A percentile compares a stretch with the other conserved stretches of the same genome.
These are phyloP conservation scores for Artemia sp. DNA, from an alignment of 2,888 invertebrate species.

Conservation along the genomic window DNA sequence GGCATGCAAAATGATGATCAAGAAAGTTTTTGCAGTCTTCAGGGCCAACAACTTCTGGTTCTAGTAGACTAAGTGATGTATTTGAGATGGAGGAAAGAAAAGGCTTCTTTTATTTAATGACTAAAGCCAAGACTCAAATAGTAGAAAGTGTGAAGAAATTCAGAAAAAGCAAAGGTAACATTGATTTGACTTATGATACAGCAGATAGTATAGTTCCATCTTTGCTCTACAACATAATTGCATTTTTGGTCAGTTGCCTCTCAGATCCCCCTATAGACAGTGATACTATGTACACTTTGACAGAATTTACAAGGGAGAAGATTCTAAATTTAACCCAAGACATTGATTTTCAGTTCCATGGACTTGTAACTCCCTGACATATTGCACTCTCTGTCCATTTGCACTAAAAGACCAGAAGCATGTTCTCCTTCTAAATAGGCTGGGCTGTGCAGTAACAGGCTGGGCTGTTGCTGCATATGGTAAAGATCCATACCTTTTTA, in stretches of 20 bases:
- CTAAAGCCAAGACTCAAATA: neutral
- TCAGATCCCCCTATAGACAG: neutral
- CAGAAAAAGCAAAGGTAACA: neutral
- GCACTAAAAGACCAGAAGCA: no score
- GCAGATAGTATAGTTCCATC: neutral
- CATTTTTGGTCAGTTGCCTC: neutral
- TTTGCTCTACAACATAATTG: neutral
- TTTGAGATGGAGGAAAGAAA: no score
- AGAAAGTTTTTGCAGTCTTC: no score
- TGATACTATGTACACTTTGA: neutral
- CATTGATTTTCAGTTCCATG: neutral
- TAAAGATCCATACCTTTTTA: no score
- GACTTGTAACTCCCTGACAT: no score
- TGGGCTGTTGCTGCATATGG: no score
- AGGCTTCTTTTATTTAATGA: slow-evolving; percentile 1
- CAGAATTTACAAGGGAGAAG: neutral
- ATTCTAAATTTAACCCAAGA: slow-evolving; percentile 5
- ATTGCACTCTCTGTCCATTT: no score
- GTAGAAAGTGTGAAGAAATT: neutral
- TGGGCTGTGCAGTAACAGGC: no score
- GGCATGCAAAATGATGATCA: no score
- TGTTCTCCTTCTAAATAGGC: no score
- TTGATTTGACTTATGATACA: slow-evolving; percentile 7
- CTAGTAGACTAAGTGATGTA: no score
- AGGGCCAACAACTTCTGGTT: no score